These are phyloP conservation scores for human DNA, from an alignment of 2,113 vertebrate species.

Conservation along the genomic window DNA sequence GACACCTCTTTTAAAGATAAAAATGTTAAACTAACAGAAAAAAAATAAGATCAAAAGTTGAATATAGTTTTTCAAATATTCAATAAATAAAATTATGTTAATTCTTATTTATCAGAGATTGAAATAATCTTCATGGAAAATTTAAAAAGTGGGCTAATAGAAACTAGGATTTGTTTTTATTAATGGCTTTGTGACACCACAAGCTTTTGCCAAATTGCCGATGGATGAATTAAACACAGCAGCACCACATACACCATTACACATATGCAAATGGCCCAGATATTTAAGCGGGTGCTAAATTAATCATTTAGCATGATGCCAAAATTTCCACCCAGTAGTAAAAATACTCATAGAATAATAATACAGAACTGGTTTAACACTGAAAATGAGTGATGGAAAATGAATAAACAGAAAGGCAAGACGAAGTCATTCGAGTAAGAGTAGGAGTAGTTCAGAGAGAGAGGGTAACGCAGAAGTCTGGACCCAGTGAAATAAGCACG, in stretches of 20 bases:
- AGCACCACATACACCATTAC: background rate
- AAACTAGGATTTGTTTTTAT: slow-evolving; percentile 26
- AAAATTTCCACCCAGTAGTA: background rate
- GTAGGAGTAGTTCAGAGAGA: background rate
- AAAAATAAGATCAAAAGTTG: background rate
- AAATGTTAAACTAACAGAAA: background rate
- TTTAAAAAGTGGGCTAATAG: background rate
- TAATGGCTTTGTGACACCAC: background rate
- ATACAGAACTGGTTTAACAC: background rate
- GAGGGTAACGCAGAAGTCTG: background rate
- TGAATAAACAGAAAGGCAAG: background rate
- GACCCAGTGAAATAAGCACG: background rate
- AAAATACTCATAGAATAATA: background rate
- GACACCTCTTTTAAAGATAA: slow-evolving; percentile 10
- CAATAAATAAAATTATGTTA: background rate
- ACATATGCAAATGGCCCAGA: background rate
- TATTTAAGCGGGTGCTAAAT: background rate
- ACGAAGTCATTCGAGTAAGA: background rate
- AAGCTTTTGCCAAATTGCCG: background rate
- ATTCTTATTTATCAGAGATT: background rate
- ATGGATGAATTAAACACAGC: background rate
- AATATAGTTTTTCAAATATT: background rate
- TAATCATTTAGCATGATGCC: background rate
- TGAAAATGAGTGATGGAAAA: background rate
- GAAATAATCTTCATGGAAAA: background rate